Conservation (phyloP, 2,888 invertebrate genomes). For the Pantelozetes paolii region DNA sequence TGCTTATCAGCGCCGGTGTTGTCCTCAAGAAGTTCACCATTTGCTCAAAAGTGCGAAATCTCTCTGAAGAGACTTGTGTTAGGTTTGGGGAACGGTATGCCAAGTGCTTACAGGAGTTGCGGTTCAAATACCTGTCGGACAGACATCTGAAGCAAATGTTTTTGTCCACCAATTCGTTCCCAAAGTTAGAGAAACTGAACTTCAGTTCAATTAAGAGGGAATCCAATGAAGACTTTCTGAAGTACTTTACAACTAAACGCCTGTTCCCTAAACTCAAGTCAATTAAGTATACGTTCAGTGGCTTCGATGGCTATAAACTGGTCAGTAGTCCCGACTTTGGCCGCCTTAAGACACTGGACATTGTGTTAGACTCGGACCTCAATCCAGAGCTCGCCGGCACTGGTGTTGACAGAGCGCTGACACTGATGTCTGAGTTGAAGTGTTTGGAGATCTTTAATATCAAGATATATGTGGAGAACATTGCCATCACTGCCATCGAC, state of each 20-base stretch:
- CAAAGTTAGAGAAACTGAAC: background rate
- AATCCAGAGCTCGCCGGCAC: background rate
- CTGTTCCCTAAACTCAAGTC: background rate
- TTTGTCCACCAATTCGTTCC: background rate
- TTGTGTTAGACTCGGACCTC: background rate
- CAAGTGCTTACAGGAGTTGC: background rate
- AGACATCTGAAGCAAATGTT: background rate
- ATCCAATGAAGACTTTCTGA: background rate
- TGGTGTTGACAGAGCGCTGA: background rate
- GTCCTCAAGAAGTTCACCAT: background rate
- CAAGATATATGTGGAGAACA: background rate
- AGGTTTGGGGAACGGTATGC: background rate
- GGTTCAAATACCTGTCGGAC: background rate
- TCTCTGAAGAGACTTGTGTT: background rate
- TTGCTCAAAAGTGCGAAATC: background rate
- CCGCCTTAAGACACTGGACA: background rate
- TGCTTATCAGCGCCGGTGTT: background rate
- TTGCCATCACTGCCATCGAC: background rate
- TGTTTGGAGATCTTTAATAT: background rate
- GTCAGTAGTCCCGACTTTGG: background rate
- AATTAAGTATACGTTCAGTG: background rate
- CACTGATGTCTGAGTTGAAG: background rate
- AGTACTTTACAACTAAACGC: background rate
- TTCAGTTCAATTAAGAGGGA: background rate
- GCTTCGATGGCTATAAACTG: background rate